phyloP scores from a whole-genome alignment of 2,113 vertebrate genomes.

The Zapus hudsonius region DNA sequence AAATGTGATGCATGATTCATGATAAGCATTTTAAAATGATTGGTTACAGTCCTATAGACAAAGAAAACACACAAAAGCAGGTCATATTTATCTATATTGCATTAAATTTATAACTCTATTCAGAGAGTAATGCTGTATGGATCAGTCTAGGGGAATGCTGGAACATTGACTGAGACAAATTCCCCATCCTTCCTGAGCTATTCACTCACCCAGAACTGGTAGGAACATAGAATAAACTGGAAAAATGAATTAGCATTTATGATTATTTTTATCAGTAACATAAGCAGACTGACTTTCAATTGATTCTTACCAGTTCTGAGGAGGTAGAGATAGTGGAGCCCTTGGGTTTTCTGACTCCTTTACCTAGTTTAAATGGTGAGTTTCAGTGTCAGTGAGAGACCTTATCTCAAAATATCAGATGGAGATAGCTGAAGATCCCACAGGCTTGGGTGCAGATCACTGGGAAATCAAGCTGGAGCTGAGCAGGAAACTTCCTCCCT shows the following conservation, averaged over 20 bases:
- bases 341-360: too few species aligned
- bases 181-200: not conserved
- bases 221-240: not conserved
- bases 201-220: not conserved
- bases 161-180: not conserved
- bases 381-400: too few species aligned
- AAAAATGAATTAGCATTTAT: not conserved
- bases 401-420: too few species aligned
- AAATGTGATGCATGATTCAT: not conserved
- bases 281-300: too few species aligned
- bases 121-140: not conserved
- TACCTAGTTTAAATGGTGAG: too few species aligned
- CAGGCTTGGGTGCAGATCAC: too few species aligned
- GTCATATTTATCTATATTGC: not conserved
- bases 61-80: not conserved
- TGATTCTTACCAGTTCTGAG: too few species aligned
- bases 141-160: not conserved
- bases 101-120: not conserved
- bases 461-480: too few species aligned
- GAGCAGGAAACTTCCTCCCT: too few species aligned
- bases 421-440: too few species aligned
- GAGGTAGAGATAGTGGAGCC: too few species aligned
- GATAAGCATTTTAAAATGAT: not conserved
- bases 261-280: not conserved
- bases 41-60: not conserved